Evolutionary conservation across 2,113 vertebrate genomes (phyloP).

Genomic region (Actinemys pallida): DNA sequence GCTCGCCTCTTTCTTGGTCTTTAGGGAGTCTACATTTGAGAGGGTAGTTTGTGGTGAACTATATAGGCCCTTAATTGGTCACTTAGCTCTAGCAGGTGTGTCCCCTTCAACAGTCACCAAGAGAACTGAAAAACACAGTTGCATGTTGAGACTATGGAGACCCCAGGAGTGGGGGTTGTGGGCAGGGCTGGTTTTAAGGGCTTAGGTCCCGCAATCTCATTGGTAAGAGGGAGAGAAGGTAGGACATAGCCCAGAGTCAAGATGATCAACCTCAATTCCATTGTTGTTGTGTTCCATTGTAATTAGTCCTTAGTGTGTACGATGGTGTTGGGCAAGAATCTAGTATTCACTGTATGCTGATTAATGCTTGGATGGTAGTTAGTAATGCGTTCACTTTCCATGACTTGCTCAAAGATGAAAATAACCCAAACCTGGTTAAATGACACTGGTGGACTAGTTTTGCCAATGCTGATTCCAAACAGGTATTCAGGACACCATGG

Average conservation of each 20-base stretch:
- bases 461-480: background rate
- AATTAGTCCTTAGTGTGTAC: background rate
- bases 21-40: background rate
- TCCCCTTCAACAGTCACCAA: background rate
- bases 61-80: background rate
- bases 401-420: background rate
- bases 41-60: background rate
- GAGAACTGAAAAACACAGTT: rapidly evolving
- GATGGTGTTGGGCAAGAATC: background rate
- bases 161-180: background rate
- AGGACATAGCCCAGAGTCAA: conserved; percentile 17
- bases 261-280: background rate
- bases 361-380: background rate
- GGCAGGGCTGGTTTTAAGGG: background rate
- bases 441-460: background rate
- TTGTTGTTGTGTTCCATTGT: background rate
- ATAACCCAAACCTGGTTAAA: background rate
- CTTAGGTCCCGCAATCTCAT: conserved; percentile 4
- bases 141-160: background rate
- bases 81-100: background rate
- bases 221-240: conserved; percentile 6
- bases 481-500: background rate
- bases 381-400: background rate
- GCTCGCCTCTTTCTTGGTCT: background rate
- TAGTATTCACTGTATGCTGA: background rate